Evolutionary conservation across 2,888 invertebrate species (phyloP).

Genomic region (Dolichomitus sp.): DNA sequence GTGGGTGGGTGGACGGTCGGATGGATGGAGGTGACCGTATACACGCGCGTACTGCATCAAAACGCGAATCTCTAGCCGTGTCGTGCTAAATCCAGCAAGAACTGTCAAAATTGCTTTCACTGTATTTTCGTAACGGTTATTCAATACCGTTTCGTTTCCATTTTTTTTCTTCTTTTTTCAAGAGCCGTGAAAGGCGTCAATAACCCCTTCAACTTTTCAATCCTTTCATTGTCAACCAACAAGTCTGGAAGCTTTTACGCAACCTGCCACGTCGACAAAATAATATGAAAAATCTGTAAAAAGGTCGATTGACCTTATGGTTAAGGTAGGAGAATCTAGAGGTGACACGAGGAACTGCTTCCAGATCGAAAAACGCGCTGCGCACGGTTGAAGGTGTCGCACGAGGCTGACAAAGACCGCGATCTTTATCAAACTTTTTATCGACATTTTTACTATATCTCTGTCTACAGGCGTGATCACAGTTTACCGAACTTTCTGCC

Average conservation of each 20-base stretch:
- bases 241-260: not conserved
- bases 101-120: not conserved
- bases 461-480: not conserved
- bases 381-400: conserved; percentile 2
- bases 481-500: not conserved
- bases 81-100: conserved; percentile 5
- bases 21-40: conserved; percentile 3
- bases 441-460: conserved; percentile 8
- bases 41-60: conserved; percentile 14
- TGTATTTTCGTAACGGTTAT: conserved; percentile 8
- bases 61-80: not conserved
- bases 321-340: not conserved
- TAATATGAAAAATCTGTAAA: conserved; percentile 4
- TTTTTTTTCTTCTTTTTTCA: not conserved
- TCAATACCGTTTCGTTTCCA: not conserved
- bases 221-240: not conserved
- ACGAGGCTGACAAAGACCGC: conserved; percentile 26
- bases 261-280: not conserved
- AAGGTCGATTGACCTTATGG: not conserved
- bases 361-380: conserved; percentile 25
- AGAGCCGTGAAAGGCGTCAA: not conserved
- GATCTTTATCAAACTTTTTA: conserved; percentile 52
- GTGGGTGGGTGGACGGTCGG: conserved; percentile 32
- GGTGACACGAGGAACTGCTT: conserved; percentile 27
- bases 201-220: not conserved